phyloP scores from a whole-genome alignment of 1,140 invertebrate genomes.

The Drosophila parabipectinata region DNA sequence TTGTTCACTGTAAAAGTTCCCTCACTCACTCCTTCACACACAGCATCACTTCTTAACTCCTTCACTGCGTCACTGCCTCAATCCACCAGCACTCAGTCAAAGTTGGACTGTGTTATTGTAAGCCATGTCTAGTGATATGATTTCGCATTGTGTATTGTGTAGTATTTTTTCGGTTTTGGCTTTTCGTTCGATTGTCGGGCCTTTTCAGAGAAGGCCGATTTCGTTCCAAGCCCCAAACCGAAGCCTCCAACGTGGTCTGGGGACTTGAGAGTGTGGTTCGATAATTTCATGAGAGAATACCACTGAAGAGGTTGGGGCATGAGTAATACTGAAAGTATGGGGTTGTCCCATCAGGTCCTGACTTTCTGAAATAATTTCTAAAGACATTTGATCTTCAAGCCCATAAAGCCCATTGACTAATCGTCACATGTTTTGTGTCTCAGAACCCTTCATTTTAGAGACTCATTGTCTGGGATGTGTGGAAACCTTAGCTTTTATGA shows the following conservation, averaged over 20 bases:
- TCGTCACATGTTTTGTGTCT: too few relatives aligned
- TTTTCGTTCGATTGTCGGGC: slow-evolving; percentile 63
- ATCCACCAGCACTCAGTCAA: slow-evolving; percentile 69
- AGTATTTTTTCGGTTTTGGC: slow-evolving; percentile 37
- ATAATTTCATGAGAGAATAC: slow-evolving; percentile 11
- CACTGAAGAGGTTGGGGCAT: slow-evolving; percentile 3
- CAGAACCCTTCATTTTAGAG: slow-evolving; percentile 6
- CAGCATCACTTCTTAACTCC: slow-evolving; percentile 23
- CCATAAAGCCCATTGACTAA: slow-evolving; percentile 54
- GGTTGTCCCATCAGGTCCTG: neutral
- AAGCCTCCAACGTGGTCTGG: slow-evolving; percentile 59
- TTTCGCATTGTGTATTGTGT: slow-evolving; percentile 72
- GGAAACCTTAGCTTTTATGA: slow-evolving; percentile 46
- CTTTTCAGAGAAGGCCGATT: slow-evolving; percentile 61
- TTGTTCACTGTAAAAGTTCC: slow-evolving; percentile 72
- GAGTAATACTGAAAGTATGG: slow-evolving; percentile 24
- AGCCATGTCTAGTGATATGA: slow-evolving; percentile 81
- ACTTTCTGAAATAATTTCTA: neutral
- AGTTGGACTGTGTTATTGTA: slow-evolving; percentile 77
- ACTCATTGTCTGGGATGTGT: slow-evolving; percentile 40
- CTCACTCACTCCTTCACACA: slow-evolving; percentile 23
- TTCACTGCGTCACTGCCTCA: neutral
- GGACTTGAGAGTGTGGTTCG: slow-evolving; percentile 19
- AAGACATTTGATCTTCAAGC: slow-evolving; percentile 31
- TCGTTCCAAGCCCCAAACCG: neutral